Base-by-base conservation (phyloP, 2,888 invertebrate genomes). In the Villa cingulata region DNA sequence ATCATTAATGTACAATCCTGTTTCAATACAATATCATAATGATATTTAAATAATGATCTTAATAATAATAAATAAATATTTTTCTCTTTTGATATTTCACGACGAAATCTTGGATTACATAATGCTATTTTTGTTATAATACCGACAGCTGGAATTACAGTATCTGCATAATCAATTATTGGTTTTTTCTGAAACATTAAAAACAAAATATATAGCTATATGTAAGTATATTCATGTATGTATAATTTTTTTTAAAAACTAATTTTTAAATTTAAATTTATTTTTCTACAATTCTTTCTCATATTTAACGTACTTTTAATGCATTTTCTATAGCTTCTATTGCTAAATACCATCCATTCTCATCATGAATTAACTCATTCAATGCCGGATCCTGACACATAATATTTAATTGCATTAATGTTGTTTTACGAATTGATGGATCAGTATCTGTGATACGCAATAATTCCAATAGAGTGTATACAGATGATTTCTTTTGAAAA, bases 351-450 rank as follows among this genome's bases (percentile, higher is more conserved):
- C 55, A 55, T 5, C 60, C 62, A 17, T 54, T 53, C 10, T 55
- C 52, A 37, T 53, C 53, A 45, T 60, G 59, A 32, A 63, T 50
- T 9, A 56, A 50, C 3, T 51, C 51, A 9, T 57, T 57, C 1
- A 61, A 52, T 6, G 51, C 43, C 50, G 60, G 60, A 44, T 62
- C 62, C 19, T 58, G 59, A 4, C 64, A 59, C 50, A 68, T 51
- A 2, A 63, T 58, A 52, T 64, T 65, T 7, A 65, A 47, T 49
- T 68, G 66, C 50, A 59, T 56, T 4, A 65, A 51, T 1, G 65
- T 56, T 0, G 66, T 64, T 49, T 64, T 65, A 9, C 65, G 58
- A 40, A 66, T 62, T 15, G 57, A 43, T 2, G 63, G 60, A 32
- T 63, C 62, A 3, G 66, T 49, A 44, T 63, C 62, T 9, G 55